A percentile compares a stretch with the other conserved stretches of the same genome.
Conservation (phyloP, 2,888 invertebrate species). For the Heliconius hortense region DNA sequence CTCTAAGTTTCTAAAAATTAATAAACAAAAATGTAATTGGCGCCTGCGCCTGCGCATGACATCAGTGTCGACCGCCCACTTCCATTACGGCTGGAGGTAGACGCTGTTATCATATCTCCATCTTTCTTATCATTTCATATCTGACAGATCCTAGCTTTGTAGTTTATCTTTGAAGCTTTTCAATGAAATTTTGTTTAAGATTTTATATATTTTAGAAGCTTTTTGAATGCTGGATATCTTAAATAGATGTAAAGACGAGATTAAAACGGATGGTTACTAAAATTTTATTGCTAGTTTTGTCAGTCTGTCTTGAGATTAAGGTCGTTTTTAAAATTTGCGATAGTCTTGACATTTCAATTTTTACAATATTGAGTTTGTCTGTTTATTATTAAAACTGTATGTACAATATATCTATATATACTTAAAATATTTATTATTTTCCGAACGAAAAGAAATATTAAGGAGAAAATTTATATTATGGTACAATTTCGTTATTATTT, state of each 20-base stretch:
- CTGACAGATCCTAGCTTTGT: slow-evolving; percentile 16
- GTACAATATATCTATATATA: not conserved
- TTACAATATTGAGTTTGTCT: not conserved
- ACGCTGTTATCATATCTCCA: slow-evolving; percentile 33
- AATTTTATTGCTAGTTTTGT: not conserved
- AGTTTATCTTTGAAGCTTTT: not conserved
- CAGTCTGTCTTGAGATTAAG: not conserved
- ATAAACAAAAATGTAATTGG: slow-evolving; percentile 34
- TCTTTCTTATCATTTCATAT: slow-evolving; percentile 20
- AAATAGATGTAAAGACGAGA: not conserved
- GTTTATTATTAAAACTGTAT: not conserved
- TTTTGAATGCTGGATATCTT: not conserved
- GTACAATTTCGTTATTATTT: too few species aligned
- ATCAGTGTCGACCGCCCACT: slow-evolving; percentile 70
- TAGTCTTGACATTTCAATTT: not conserved
- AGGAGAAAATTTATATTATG: too few species aligned
- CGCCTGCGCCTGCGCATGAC: slow-evolving; percentile 55
- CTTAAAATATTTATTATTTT: too few species aligned
- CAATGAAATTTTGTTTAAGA: slow-evolving; percentile 1
- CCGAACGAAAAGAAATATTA: too few species aligned
- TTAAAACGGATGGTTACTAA: not conserved
- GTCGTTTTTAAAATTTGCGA: not conserved
- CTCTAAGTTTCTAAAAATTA: slow-evolving; percentile 13
- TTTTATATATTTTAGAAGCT: not conserved
- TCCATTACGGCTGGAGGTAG: slow-evolving; percentile 53